Evolutionary conservation across 2,888 invertebrate genomes (phyloP), one percentile per base, ranked within the genome.

Genomic region (Nomada fabriciana): DNA sequence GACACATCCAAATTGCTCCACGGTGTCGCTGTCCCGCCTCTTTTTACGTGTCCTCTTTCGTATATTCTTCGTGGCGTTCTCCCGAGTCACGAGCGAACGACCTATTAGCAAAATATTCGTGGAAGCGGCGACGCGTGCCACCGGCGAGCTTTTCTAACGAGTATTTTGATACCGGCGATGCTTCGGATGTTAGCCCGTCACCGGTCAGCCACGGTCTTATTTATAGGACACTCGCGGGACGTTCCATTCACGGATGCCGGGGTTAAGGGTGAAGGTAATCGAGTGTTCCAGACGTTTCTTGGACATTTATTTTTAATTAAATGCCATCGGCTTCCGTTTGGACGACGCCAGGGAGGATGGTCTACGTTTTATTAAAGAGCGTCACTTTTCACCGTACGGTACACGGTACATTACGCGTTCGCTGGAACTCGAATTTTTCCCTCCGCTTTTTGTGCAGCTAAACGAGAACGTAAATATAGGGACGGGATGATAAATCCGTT

Each of bases 1-100:
- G 91, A 89, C 87, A 87, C 89, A 76, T 86, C 89, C 84, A 90
- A 91, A 90, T 91, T 90, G 89, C 85, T 86, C 77, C 76, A 84
- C 89, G 88, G 88, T 88, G 88, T 88, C 88, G 84, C 80, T 85
- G 84, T 85, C 83, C 88, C 86, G 89, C 88, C 88, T 88, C 86
- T 87, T 87, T 88, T 87, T 87, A 81, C 89, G 80, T 77, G 84
- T 86, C 90, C 81, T 67, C 78, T 81, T 81, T 84, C 89, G 84
- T 87, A 77, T 82, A 78, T 82, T 83, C 88, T 75, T 85, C 79
- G 76, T 36, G 78, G 85, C 77, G 71, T 76, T 65, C 72, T 59
- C 72, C 23, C 43, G 43, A 57, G 78, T 79, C 82, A 76, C 85
- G 70, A 82, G 80, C 78, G 87, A 83, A 87, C 85, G 86, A 89